Base-by-base conservation (phyloP, 2,797 vertebrate species). In the Petrocephalus sullivani region DNA sequence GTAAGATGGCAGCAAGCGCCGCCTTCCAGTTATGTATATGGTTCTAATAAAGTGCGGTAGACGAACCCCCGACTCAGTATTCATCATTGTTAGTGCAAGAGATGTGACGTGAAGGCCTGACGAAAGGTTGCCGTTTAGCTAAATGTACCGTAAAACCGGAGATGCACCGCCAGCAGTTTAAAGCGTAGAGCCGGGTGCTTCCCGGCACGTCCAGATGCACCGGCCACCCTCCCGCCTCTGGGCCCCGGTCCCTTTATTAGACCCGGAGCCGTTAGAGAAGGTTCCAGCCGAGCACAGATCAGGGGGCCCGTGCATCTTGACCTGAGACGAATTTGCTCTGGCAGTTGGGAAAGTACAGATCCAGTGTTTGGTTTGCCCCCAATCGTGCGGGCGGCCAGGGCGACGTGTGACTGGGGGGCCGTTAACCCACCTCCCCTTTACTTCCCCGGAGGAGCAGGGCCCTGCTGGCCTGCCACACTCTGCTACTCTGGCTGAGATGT, bases 321-420 rank as follows among this genome's bases (percentile, higher is more conserved):
- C 92, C 91, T 93, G 90, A 89, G 88, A n/a, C 89, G 91, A 92
- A 93, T 94, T 93, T 95, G 87, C 93, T 94, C 92, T 94, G 93
- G 92, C 90, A 83, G 9, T 51, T 60, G 78, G 49, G 37, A 67
- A 67, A 64, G 12, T 54, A 85, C 37, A 78, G 28, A 78, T 41
- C 37, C 21, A 16, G 14, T 16, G 21, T 2, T 83, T 46, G 37
- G 3, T 78, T 78, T 46, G 16, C 28, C 78, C 3, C 46, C 16
- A 2, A 23, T 57, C 67, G 7, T 49, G 58, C n/a, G 19, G 37
- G 16, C 16, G 28, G 23, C 10, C 23, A 37, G 71, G 37, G 12
- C 16, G 19, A 54, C 23, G 81, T 83, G 46, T 51, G 81, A 83
- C 1, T 21, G n/a, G 46, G n/a, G 81, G 7, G n/a, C 12, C 21